phyloP scores from a whole-genome alignment of 2,888 invertebrate genomes.

The Abscondita cerata region DNA sequence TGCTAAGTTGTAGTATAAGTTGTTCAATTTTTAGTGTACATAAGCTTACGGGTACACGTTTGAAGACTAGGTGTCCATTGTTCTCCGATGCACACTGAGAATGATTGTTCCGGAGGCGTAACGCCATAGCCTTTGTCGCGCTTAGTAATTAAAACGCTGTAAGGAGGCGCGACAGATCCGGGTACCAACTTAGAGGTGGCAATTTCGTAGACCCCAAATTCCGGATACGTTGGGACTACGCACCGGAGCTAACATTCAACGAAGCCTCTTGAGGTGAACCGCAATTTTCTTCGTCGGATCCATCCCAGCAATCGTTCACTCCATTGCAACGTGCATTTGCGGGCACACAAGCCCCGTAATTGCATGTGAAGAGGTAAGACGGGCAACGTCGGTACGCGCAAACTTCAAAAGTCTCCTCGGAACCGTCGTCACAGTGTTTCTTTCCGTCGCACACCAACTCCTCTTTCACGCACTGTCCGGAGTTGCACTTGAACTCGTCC shows the following conservation, averaged over 20 bases:
- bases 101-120: not conserved
- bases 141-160: constrained; percentile 36
- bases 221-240: constrained; percentile 42
- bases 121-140: constrained; percentile 30
- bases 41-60: constrained; percentile 17
- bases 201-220: constrained; percentile 35
- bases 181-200: constrained; percentile 12
- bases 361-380: constrained; percentile 44
- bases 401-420: constrained; percentile 56
- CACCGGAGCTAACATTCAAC: not conserved
- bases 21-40: not conserved
- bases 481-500: constrained; percentile 40
- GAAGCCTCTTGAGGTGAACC: not conserved
- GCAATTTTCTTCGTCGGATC: constrained; percentile 18
- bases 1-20: too few relatives aligned
- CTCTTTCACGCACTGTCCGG: constrained; percentile 55
- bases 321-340: constrained; percentile 59
- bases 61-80: constrained; percentile 9
- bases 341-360: constrained; percentile 57
- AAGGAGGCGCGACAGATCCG: constrained; percentile 29
- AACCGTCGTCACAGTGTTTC: constrained; percentile 57
- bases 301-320: constrained; percentile 56
- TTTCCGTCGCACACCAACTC: constrained; percentile 58
- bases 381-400: constrained; percentile 35
- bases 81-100: constrained; percentile 19